Evolutionary conservation across 2,113 vertebrate species (phyloP).

Genomic region (Petaurus breviceps): DNA sequence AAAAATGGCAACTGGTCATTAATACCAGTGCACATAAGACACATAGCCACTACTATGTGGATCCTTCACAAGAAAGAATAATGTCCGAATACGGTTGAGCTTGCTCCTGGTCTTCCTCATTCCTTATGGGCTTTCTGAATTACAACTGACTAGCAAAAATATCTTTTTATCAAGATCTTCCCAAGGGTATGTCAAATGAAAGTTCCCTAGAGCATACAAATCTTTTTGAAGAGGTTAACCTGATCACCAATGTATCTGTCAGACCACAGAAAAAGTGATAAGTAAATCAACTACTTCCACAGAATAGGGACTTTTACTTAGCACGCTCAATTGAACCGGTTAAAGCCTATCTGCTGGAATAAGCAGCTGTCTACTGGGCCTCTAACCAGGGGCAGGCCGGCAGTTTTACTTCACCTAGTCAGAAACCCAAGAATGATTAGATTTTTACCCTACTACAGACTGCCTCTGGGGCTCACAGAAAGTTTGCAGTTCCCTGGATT

Average conservation of each 20-base stretch:
- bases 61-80: slow-evolving; percentile 32
- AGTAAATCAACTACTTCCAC: slow-evolving; percentile 79
- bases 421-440: too few relatives aligned
- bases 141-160: slow-evolving; percentile 57
- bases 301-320: slow-evolving; percentile 79
- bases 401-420: too few relatives aligned
- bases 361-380: too few relatives aligned
- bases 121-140: slow-evolving; percentile 73
- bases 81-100: slow-evolving; percentile 27
- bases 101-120: slow-evolving; percentile 55
- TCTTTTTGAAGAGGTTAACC: slow-evolving; percentile 78
- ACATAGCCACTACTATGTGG: background rate
- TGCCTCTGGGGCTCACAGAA: too few relatives aligned
- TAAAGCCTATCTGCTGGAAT: too few relatives aligned
- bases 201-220: slow-evolving; percentile 76
- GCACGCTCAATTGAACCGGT: slow-evolving; percentile 59
- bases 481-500: too few relatives aligned
- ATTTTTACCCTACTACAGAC: too few relatives aligned
- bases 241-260: slow-evolving; percentile 73
- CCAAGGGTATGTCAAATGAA: slow-evolving; percentile 79
- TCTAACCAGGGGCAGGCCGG: too few relatives aligned
- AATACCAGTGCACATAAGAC: background rate
- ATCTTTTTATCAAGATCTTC: slow-evolving; percentile 69
- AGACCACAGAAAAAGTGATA: slow-evolving; percentile 75
- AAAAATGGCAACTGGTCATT: background rate